phyloP scores from a whole-genome alignment of 1,140 invertebrate species.

The Daktulosphaira vitifoliae region DNA sequence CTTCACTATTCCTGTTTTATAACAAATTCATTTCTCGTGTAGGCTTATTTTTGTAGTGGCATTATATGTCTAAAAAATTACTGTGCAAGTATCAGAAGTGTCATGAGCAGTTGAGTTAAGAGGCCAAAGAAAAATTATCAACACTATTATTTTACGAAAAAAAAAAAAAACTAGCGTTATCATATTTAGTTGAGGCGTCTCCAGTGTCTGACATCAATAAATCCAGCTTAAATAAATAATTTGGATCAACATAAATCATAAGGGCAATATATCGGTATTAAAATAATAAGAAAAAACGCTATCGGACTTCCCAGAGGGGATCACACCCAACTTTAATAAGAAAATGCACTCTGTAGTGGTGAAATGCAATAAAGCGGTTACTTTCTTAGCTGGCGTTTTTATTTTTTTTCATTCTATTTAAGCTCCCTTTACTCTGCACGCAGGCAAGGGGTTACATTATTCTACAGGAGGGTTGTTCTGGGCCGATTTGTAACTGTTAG shows the following conservation, averaged over 20 bases:
- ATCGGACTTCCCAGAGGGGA: constrained; percentile 14
- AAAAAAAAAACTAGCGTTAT: too few relatives aligned
- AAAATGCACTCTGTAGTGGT: constrained; percentile 11
- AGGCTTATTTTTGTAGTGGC: too few relatives aligned
- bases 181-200: constrained; percentile 1
- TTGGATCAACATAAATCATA: constrained; percentile 30
- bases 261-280: constrained; percentile 28
- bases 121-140: too few relatives aligned
- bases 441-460: constrained; percentile 22
- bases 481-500: constrained; percentile 32
- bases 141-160: too few relatives aligned
- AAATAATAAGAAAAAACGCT: constrained; percentile 19
- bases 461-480: constrained; percentile 17
- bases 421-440: neutral
- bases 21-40: too few relatives aligned
- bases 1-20: too few relatives aligned
- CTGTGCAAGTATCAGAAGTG: too few relatives aligned
- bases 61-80: too few relatives aligned
- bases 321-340: constrained; percentile 18
- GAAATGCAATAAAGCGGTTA: constrained; percentile 32
- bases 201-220: constrained; percentile 1
- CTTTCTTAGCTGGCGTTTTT: constrained; percentile 8
- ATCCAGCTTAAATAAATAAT: constrained; percentile 32
- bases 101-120: too few relatives aligned
- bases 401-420: neutral